These are phyloP conservation scores for Diadumene lineata DNA, from an alignment of 92 coral and sea anemone genomes.

Conservation along the genomic window DNA sequence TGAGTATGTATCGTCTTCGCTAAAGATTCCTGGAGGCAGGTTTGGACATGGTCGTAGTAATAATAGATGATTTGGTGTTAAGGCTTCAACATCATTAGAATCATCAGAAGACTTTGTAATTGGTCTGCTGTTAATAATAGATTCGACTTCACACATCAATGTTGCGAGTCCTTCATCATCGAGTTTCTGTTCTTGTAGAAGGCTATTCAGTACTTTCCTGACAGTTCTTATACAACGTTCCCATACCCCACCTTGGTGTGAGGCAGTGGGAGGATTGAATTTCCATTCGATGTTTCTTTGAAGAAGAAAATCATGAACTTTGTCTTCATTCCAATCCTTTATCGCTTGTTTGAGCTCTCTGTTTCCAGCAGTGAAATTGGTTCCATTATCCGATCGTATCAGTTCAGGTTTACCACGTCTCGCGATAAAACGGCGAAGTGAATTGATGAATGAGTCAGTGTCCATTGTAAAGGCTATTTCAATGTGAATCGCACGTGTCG, in stretches of 20 bases:
- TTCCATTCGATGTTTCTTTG: conserved; percentile 15
- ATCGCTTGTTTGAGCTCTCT: neutral
- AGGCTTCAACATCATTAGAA: neutral
- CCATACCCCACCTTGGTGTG: conserved; percentile 22
- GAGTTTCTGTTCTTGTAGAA: neutral
- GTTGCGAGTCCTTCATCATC: conserved; percentile 17
- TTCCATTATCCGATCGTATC: conserved; percentile 12
- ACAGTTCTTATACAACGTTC: conserved; percentile 14
- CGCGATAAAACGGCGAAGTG: conserved; percentile 12
- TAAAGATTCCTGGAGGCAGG: conserved; percentile 1
- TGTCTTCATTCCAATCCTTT: neutral
- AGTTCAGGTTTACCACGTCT: conserved; percentile 3
- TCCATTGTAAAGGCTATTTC: conserved; percentile 6
- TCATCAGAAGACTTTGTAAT: conserved; percentile 16
- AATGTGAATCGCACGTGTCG: conserved; percentile 11
- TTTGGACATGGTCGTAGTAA: conserved; percentile 1
- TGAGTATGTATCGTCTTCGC: conserved; percentile 7
- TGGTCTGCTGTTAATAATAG: conserved; percentile 17
- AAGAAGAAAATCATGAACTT: conserved; percentile 5
- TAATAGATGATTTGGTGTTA: conserved; percentile 4
- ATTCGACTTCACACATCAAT: conserved; percentile 15
- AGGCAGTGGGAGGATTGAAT: conserved; percentile 9
- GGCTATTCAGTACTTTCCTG: conserved; percentile 4
- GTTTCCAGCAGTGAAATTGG: conserved; percentile 8
- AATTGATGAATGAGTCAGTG: neutral